phyloP scores from a whole-genome alignment of 2,113 vertebrate species.

The Gulo gulo region DNA sequence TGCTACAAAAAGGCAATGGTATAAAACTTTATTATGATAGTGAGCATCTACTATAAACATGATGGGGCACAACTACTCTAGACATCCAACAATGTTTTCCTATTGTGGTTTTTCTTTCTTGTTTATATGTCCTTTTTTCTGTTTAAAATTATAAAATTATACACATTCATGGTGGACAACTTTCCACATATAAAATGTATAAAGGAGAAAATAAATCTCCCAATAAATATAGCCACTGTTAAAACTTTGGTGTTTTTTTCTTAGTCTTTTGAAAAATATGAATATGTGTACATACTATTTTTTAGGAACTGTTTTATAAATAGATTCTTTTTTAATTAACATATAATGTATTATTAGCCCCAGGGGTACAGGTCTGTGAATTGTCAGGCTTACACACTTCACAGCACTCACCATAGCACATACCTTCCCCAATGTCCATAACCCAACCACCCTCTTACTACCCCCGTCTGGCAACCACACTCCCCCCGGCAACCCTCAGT shows the following conservation, averaged over 20 bases:
- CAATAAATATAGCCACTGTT: background rate
- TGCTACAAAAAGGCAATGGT: background rate
- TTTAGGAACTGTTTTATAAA: slow-evolving; percentile 57
- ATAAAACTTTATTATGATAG: background rate
- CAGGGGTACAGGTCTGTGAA: no score
- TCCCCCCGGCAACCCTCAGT: no score
- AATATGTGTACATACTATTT: no score
- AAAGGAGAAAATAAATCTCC: background rate
- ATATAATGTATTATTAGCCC: no score
- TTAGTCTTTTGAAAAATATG: background rate
- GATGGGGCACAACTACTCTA: background rate
- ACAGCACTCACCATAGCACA: no score
- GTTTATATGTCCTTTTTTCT: background rate
- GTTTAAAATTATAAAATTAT: background rate
- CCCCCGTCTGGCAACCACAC: no score
- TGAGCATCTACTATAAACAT: background rate
- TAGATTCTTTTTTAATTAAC: background rate
- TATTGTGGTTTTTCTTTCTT: background rate
- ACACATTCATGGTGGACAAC: background rate
- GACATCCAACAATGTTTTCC: background rate
- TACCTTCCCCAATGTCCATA: no score
- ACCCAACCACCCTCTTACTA: no score
- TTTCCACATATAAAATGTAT: background rate
- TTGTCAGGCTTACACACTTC: no score
- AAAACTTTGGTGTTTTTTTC: background rate